Percentiles rank a stretch among this genome's conserved stretches.
phyloP scores from a whole-genome alignment of 2,113 vertebrate genomes.

The Misgurnus anguillicaudatus region DNA sequence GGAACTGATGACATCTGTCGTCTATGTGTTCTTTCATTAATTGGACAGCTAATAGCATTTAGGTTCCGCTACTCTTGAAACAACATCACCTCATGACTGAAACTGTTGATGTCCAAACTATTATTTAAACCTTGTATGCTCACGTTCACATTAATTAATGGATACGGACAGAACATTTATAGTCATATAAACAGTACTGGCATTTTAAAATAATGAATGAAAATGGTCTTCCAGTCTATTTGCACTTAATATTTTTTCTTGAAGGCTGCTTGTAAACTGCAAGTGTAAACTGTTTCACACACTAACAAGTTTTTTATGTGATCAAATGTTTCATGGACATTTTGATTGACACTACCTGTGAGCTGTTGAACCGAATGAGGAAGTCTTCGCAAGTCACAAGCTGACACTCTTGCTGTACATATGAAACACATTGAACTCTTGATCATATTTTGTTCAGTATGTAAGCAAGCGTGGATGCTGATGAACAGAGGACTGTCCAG shows the following conservation, averaged over 20 bases:
- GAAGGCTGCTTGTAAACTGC: constrained; percentile 43
- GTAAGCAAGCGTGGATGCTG: constrained; percentile 21
- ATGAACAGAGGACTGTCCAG: not conserved
- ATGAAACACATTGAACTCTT: constrained; percentile 15
- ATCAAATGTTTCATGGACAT: not conserved
- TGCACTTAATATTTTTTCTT: constrained; percentile 41
- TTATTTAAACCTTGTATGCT: not conserved
- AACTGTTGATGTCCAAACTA: constrained; percentile 14
- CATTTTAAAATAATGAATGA: not conserved
- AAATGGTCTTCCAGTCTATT: constrained; percentile 35
- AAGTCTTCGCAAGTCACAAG: constrained; percentile 31
- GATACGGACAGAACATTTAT: not conserved
- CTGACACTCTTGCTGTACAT: constrained; percentile 26
- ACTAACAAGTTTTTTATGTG: constrained; percentile 36
- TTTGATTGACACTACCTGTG: constrained; percentile 2
- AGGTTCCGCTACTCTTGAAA: constrained; percentile 16
- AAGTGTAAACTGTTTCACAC: constrained; percentile 12
- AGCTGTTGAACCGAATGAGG: constrained; percentile 21
- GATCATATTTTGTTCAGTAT: constrained; percentile 35
- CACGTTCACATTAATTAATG: not conserved
- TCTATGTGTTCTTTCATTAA: constrained; percentile 13
- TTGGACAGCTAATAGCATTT: constrained; percentile 32
- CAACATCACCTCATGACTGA: constrained; percentile 41
- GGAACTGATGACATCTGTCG: not conserved
- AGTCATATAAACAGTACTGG: constrained; percentile 5